These are phyloP conservation scores for Brenthis hecate DNA, from an alignment of 2,888 invertebrate genomes.

Conservation along the genomic window DNA sequence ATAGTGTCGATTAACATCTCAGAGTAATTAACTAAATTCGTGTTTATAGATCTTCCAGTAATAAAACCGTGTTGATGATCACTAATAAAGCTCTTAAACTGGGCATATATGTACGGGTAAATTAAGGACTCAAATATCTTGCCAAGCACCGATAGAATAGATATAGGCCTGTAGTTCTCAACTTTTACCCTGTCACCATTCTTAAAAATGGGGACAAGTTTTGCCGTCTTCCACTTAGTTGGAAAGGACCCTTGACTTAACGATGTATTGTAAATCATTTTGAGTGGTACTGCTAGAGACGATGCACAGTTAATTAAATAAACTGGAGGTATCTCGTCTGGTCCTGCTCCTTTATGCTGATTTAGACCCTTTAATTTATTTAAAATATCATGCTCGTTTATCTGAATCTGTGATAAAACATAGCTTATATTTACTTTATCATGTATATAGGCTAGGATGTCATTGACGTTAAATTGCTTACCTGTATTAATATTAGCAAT, in stretches of 20 bases:
- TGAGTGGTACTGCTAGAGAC: not conserved
- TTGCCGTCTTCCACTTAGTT: constrained; percentile 22
- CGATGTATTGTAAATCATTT: constrained; percentile 5
- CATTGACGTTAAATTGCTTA: too few relatives aligned
- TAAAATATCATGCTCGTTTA: too few relatives aligned
- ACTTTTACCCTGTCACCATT: constrained; percentile 5
- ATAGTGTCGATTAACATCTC: not conserved
- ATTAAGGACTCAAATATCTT: too few relatives aligned
- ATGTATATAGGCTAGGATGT: too few relatives aligned
- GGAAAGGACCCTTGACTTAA: not conserved
- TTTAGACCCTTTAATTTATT: too few relatives aligned
- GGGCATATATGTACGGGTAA: too few relatives aligned
- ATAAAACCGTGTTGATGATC: constrained; percentile 10
- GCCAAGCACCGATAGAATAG: too few relatives aligned
- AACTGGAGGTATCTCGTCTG: constrained; percentile 10
- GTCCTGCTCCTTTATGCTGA: not conserved
- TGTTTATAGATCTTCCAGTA: constrained; percentile 1
- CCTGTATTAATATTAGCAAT: too few relatives aligned
- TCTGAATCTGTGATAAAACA: not conserved
- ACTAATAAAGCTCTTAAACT: not conserved
- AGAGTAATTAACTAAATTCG: not conserved
- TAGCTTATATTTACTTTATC: too few relatives aligned
- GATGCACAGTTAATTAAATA: constrained; percentile 5
- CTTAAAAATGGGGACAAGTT: constrained; percentile 16
- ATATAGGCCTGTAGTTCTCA: not conserved